Evolutionary conservation across 64 coral and sea anemone genomes (phyloP), one percentile per base, ranked within the genome.

Genomic region (Dendrophyllia cribrosa): DNA sequence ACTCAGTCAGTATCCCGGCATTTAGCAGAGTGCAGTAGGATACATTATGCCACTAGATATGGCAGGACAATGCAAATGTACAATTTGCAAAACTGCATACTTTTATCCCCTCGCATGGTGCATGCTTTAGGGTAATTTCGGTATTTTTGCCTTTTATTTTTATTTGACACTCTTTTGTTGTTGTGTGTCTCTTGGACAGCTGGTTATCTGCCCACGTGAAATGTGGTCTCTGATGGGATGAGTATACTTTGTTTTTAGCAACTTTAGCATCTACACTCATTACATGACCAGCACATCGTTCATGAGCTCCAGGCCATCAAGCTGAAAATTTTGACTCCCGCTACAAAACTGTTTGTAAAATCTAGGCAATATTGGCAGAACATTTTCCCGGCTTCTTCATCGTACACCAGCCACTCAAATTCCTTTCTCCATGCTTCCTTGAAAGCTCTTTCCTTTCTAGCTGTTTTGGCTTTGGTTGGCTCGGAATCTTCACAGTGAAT

Each of bases 101-200:
- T 55, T 91, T 91, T 49, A 91, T 58, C 3, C 89, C 78, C 17
- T 91, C 89, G 49, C 78, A 83, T 73, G 50, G 66, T 47, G 59
- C 89, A 17, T 52, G 34, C 68, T 45, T 70, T 9, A n/a, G n/a
- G n/a, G n/a, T n/a, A n/a, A n/a, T n/a, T n/a, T n/a, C n/a, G n/a
- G n/a, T n/a, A n/a, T n/a, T n/a, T n/a, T n/a, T n/a, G n/a, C n/a
- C n/a, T n/a, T n/a, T n/a, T n/a, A n/a, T n/a, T n/a, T n/a, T n/a
- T n/a, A n/a, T n/a, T n/a, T n/a, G n/a, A n/a, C n/a, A n/a, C n/a
- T n/a, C n/a, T n/a, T n/a, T n/a, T n/a, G n/a, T n/a, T n/a, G n/a
- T n/a, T n/a, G n/a, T n/a, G n/a, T n/a, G n/a, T n/a, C n/a, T n/a
- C n/a, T n/a, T n/a, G n/a, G n/a, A n/a, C n/a, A n/a, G n/a, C n/a